Evolutionary conservation across 1,140 invertebrate genomes (phyloP).

Genomic region (Dreissena rostriformis): DNA sequence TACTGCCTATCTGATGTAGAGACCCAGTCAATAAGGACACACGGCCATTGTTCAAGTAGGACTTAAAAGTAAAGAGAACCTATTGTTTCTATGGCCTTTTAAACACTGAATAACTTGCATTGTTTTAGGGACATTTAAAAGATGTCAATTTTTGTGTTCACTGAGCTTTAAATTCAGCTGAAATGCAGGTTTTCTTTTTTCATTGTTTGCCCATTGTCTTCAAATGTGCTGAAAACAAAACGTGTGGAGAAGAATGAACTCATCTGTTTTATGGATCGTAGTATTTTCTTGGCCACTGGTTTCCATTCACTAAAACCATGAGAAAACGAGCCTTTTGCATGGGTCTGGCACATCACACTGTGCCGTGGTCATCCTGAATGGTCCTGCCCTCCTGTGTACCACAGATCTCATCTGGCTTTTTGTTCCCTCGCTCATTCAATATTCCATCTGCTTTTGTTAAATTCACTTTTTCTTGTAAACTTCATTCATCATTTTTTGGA

Average conservation of each 20-base stretch:
- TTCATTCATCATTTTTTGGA: no score
- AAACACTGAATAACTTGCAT: background rate
- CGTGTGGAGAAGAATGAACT: background rate
- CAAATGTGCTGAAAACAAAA: slow-evolving; percentile 1
- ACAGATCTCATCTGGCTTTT: no score
- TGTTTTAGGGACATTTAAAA: background rate
- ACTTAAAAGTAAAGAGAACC: background rate
- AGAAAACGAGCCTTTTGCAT: background rate
- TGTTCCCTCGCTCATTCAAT: no score
- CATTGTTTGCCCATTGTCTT: background rate
- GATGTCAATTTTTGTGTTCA: slow-evolving; percentile 1
- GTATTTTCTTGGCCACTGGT: background rate
- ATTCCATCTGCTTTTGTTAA: no score
- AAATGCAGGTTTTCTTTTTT: background rate
- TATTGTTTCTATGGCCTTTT: background rate
- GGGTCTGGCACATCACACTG: background rate
- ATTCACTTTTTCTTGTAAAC: no score
- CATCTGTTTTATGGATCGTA: background rate
- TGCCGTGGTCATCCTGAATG: no score
- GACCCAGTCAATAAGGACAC: background rate
- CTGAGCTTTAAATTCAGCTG: background rate
- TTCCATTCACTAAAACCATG: slow-evolving; percentile 2
- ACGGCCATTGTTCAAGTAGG: background rate
- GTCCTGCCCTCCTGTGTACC: no score
- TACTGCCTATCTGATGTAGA: background rate